phyloP scores from a whole-genome alignment of 1,140 invertebrate species.

The Cydia pomonella region DNA sequence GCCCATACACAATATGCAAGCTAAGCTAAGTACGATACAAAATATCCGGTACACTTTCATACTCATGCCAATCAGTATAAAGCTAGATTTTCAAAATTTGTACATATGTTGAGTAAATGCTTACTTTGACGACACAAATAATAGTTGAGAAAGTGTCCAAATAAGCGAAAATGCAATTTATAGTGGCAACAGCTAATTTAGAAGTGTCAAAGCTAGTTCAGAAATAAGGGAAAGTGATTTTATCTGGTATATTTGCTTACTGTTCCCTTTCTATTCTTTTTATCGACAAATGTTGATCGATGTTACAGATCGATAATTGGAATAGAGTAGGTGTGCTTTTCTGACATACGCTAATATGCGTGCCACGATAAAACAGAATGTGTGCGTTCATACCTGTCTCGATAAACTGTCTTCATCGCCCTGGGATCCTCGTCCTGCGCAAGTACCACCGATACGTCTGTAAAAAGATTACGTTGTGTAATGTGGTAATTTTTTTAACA shows the following conservation, averaged over 20 bases:
- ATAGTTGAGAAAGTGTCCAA: not conserved
- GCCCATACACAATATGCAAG: constrained; percentile 15
- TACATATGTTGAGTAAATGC: constrained; percentile 4
- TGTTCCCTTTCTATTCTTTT: constrained; percentile 17
- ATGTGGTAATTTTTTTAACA: too few species aligned
- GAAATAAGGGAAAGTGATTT: constrained; percentile 16
- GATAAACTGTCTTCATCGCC: constrained; percentile 85
- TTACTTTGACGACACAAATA: constrained; percentile 27
- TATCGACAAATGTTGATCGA: not conserved
- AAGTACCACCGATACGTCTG: constrained; percentile 87
- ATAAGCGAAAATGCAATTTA: constrained; percentile 7
- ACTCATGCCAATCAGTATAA: constrained; percentile 20
- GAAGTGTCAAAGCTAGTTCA: not conserved
- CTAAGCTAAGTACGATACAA: constrained; percentile 24
- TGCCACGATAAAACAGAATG: constrained; percentile 32
- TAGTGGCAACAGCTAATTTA: constrained; percentile 20
- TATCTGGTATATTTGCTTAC: not conserved
- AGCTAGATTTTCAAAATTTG: constrained; percentile 17
- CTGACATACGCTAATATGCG: constrained; percentile 27
- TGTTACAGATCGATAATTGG: constrained; percentile 2
- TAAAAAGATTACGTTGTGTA: not conserved
- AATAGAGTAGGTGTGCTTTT: constrained; percentile 23
- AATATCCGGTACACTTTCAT: constrained; percentile 22
- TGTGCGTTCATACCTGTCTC: constrained; percentile 65
- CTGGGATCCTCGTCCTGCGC: constrained; percentile 79